phyloP scores from a whole-genome alignment of 2,888 invertebrate species.

The Watsonalla cultraria region DNA sequence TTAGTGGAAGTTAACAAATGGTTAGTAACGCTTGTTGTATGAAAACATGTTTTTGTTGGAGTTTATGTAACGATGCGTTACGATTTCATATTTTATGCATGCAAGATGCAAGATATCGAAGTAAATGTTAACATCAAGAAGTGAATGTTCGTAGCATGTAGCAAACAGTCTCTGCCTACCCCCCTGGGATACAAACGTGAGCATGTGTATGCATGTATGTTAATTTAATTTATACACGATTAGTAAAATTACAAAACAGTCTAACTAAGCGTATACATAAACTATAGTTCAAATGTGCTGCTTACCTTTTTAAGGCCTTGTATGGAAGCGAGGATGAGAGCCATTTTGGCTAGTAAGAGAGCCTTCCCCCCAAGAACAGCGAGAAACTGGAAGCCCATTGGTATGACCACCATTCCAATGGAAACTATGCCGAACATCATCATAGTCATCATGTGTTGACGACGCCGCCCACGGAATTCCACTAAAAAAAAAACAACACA shows the following conservation, averaged over 20 bases:
- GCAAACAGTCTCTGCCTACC: too few species aligned
- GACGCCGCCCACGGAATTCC: slow-evolving; percentile 77
- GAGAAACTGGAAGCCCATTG: slow-evolving; percentile 91
- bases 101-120: too few species aligned
- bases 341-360: slow-evolving; percentile 88
- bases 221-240: too few species aligned
- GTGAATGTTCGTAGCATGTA: too few species aligned
- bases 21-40: too few species aligned
- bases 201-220: too few species aligned
- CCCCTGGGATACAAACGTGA: too few species aligned
- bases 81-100: too few species aligned
- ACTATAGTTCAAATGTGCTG: slow-evolving; percentile 4
- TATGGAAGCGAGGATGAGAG: slow-evolving; percentile 86
- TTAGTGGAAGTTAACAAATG: slow-evolving; percentile 17
- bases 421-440: slow-evolving; percentile 89
- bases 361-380: slow-evolving; percentile 91
- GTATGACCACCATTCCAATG: slow-evolving; percentile 86
- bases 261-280: slow-evolving; percentile 5
- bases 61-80: background rate
- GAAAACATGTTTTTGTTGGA: background rate
- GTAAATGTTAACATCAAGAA: too few species aligned
- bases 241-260: background rate
- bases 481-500: slow-evolving; percentile 30
- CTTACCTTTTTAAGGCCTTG: slow-evolving; percentile 87
- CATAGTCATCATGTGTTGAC: slow-evolving; percentile 85